These are phyloP conservation scores for Eupithecia exiguata DNA, from an alignment of 2,888 invertebrate species.

Conservation along the genomic window DNA sequence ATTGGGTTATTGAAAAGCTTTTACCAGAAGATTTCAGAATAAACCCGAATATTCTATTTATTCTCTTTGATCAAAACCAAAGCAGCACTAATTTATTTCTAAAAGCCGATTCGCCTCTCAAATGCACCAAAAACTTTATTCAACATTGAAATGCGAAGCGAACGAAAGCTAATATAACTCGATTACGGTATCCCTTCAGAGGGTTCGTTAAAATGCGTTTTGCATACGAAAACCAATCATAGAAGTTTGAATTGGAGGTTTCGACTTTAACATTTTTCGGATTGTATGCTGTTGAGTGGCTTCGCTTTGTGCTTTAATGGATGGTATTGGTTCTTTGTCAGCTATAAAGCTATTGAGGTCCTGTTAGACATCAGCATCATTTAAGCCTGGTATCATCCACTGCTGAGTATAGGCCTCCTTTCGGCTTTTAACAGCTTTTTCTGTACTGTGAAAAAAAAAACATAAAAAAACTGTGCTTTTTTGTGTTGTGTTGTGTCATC, in stretches of 20 bases:
- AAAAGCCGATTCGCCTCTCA: background rate
- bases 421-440: too few relatives aligned
- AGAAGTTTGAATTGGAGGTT: constrained; percentile 6
- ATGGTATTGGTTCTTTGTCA: constrained; percentile 6
- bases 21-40: background rate
- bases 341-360: background rate
- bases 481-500: background rate
- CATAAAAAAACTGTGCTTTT: too few relatives aligned
- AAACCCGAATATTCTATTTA: background rate
- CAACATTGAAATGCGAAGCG: constrained; percentile 27
- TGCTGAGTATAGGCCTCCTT: too few relatives aligned
- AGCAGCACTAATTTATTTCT: constrained; percentile 1
- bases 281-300: background rate
- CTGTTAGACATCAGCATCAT: background rate
- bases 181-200: constrained; percentile 24
- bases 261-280: constrained; percentile 2
- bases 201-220: constrained; percentile 31
- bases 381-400: too few relatives aligned
- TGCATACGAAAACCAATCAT: constrained; percentile 34
- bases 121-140: constrained; percentile 11
- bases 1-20: background rate
- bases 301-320: background rate
- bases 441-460: too few relatives aligned
- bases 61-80: background rate
- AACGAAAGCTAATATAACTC: constrained; percentile 22